phyloP scores from a whole-genome alignment of 2,888 invertebrate species.

The Liposcelis brunnea region DNA sequence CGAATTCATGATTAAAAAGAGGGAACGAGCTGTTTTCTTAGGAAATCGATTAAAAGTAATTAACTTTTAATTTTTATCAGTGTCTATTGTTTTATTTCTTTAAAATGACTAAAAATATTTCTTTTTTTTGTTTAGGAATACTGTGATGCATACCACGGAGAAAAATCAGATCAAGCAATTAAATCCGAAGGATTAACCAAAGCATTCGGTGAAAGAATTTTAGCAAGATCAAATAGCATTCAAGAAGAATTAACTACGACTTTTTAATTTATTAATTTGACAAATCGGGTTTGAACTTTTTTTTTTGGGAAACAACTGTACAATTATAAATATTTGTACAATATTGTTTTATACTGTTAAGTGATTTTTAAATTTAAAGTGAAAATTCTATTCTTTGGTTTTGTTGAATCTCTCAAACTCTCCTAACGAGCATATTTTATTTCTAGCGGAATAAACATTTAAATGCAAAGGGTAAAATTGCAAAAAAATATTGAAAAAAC shows the following conservation, averaged over 20 bases:
- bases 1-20: conserved; percentile 82
- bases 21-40: conserved; percentile 73
- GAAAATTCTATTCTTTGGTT: no score
- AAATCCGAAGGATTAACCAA: conserved; percentile 36
- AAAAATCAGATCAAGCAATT: conserved; percentile 42
- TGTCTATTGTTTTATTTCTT: not conserved
- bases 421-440: no score
- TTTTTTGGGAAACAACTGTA: no score
- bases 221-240: conserved; percentile 64
- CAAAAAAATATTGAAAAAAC: no score
- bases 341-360: no score
- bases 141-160: conserved; percentile 60
- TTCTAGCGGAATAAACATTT: no score
- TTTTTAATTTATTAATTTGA: conserved; percentile 19
- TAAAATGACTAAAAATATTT: conserved; percentile 11
- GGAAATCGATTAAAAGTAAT: conserved; percentile 62
- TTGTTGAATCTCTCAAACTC: no score
- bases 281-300: no score
- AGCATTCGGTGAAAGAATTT: conserved; percentile 37
- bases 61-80: not conserved
- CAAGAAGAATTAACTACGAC: conserved; percentile 60
- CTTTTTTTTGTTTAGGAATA: conserved; percentile 41
- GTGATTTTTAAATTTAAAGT: no score
- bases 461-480: no score
- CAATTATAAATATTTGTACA: no score